phyloP scores from a whole-genome alignment of 30 jellyfish, hydroid and myxozoan species.

The Aurelia aurita region DNA sequence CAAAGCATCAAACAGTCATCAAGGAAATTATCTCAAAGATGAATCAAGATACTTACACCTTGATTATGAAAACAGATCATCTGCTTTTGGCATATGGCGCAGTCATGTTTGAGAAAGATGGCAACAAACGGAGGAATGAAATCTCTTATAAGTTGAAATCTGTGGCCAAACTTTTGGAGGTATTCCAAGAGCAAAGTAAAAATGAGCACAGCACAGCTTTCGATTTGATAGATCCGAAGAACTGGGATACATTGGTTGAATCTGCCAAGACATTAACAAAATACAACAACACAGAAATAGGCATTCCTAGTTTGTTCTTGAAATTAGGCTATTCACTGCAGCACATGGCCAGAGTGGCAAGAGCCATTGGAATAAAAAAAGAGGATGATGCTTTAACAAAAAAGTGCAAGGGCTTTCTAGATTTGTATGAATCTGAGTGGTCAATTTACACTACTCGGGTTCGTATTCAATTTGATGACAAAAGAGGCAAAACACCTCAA shows the following conservation, averaged over 20 bases:
- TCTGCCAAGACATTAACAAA: background rate
- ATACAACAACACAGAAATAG: background rate
- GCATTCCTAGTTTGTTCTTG: background rate
- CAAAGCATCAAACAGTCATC: background rate
- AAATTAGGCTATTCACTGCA: constrained; percentile 1
- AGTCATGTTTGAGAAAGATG: too few species aligned
- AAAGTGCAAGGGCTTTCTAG: background rate
- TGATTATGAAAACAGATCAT: too few species aligned
- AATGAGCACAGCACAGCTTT: too few species aligned
- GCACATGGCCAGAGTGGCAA: constrained; percentile 23
- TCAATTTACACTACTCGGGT: background rate
- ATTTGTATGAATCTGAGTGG: constrained; percentile 18
- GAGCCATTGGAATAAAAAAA: background rate
- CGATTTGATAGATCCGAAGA: too few species aligned
- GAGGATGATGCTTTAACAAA: background rate
- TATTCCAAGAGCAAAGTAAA: too few species aligned
- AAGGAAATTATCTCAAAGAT: too few species aligned
- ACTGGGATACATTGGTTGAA: too few species aligned
- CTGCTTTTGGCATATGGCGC: too few species aligned
- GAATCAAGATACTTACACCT: too few species aligned
- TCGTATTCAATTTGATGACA: constrained; percentile 10
- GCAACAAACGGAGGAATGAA: too few species aligned
- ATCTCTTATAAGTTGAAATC: too few species aligned
- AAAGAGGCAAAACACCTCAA: constrained; percentile 22
- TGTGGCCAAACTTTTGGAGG: too few species aligned